Base-by-base conservation (phyloP, 2,888 invertebrate species). In the Drosophila fulvimacula region DNA sequence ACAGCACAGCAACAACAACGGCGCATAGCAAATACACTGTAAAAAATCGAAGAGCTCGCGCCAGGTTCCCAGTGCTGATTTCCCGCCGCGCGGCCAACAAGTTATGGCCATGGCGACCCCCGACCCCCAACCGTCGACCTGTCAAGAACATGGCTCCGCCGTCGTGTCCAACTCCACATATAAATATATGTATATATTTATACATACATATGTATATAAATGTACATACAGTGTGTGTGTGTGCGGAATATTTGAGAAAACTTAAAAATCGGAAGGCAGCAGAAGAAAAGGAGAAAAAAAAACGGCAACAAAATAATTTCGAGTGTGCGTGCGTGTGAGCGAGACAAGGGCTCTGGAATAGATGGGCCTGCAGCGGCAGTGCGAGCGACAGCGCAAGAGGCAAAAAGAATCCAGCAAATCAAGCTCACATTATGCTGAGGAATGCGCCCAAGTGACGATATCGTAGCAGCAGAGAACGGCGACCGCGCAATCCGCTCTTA, bases 371-470 rank as follows among this genome's bases (percentile, higher is more conserved):
- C 58, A 55, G 61, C 34, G 57, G 27, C 42, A 64, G 65, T 56
- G 68, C 41, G 62, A 65, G 66, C 10, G 51, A 62, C 49, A 46
- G 49, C 48, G 57, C 60, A 76, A 79, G 64, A 81, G 76, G 73
- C 73, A 81, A 87, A 86, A 88, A 90, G 88, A 89, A 90, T 90
- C 87, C 90, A 91, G 90, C 91, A 90, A 91, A 90, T 90, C 91
- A 91, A 91, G 91, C 90, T 89, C 89, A 90, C 85, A 91, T 91
- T 90, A 89, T 90, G 89, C 87, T 87, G 73, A 88, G 91, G 90
- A 90, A 90, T 90, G 91, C 89, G 89, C 91, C 91, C 91, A 90
- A 90, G 90, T 90, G 90, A 90, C 90, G 90, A 90, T 90, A 88
- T 89, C 87, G 90, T 91, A 86, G 91, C 90, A 90, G 86, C 81